Evolutionary conservation across 1,140 invertebrate species (phyloP), one percentile per base, ranked within the genome.

Genomic region (Tetramorium alpestre): DNA sequence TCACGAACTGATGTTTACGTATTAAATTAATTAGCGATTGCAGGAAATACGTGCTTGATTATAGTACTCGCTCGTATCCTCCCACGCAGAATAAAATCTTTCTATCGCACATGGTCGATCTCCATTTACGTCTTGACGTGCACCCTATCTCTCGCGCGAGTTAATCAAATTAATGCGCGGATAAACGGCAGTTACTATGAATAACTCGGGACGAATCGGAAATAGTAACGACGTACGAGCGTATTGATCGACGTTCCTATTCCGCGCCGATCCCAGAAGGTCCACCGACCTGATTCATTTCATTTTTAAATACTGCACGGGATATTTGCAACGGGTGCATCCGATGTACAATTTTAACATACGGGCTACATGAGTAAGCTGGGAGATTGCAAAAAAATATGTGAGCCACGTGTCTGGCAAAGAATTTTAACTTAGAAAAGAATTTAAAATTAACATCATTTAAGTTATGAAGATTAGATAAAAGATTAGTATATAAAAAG

Each of bases 251-350:
- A 2, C 81, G 85, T 56, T 86, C 77, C 78, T 92, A 87, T 92
- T 92, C 78, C 58, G 65, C 56, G 84, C 28, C 78, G 2, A 7
- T 16, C 70, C 86, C 65, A 81, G 81, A 80, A 89, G 87, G 92
- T 92, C 90, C 92, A 91, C 90, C 88, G 92, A 92, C 92, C 92
- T 92, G 92, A 90, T 92, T 91, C 81, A 75, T 85, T 86, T 88
- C 22, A 18, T 64, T 86, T 82, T 73, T 73, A 82, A 82, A 82
- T 72, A 60, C 18, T 47, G 18, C 41, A 4, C 65, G 33, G 51
- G 49, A 54, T 25, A 65, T 67, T 8, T 25, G 13, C 25, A 16
- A 38, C 25, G 38, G 25, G 2, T 10, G 38, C 7, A 47, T 72
- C 22, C 25, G 25, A 47, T n/a, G 7, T 13, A 47, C 13, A 25